Percentiles rank a stretch among this genome's conserved stretches.
phyloP scores from a whole-genome alignment of 2,888 invertebrate species.

The Neocrepidodera transversa region DNA sequence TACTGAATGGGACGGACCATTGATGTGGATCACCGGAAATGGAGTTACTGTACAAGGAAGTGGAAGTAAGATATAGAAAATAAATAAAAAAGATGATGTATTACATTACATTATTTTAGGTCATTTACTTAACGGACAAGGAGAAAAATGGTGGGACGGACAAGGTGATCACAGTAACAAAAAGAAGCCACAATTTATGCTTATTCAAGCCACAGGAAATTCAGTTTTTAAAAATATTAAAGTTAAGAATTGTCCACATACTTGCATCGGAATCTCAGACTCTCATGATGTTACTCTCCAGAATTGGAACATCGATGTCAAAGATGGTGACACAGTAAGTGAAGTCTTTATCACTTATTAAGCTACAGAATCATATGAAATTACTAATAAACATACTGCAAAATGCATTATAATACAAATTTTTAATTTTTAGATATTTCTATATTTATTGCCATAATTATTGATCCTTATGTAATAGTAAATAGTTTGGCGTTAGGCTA shows the following conservation, averaged over 20 bases:
- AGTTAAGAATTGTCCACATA: constrained; percentile 23
- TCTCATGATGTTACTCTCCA: constrained; percentile 3
- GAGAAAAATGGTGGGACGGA: constrained; percentile 29
- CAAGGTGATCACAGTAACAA: constrained; percentile 20
- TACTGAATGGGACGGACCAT: constrained; percentile 34
- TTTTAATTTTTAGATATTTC: too few species aligned
- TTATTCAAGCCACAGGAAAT: constrained; percentile 19
- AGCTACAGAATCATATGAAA: too few species aligned
- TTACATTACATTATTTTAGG: constrained; percentile 3
- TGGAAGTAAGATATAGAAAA: constrained; percentile 15
- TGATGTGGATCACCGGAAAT: constrained; percentile 37
- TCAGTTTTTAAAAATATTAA: constrained; percentile 27
- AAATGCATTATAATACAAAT: too few species aligned
- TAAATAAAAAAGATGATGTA: background rate
- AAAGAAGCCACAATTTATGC: constrained; percentile 22
- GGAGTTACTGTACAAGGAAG: constrained; percentile 35
- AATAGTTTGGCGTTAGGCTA: too few species aligned
- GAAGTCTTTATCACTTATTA: too few species aligned
- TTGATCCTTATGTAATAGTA: too few species aligned
- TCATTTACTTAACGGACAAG: constrained; percentile 20
- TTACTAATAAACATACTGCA: too few species aligned
- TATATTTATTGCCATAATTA: too few species aligned
- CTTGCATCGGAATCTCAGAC: constrained; percentile 19
- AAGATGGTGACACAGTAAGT: constrained; percentile 17
- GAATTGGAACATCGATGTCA: constrained; percentile 20